A percentile compares a stretch with the other conserved stretches of the same genome.
Conservation (phyloP, 2,888 invertebrate species). For the Drosophila longiperda region DNA sequence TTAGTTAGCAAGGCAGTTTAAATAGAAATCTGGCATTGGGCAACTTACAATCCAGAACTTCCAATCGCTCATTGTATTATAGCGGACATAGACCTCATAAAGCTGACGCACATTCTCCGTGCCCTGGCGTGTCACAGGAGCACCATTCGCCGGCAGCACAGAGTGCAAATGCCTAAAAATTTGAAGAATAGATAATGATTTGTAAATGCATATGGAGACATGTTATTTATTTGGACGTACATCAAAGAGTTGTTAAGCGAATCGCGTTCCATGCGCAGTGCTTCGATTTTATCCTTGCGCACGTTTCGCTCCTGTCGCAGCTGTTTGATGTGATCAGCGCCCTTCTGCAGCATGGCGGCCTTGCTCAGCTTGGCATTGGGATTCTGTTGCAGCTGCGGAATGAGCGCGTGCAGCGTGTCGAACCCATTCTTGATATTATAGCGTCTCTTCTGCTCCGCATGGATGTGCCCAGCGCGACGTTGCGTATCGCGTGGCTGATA, state of each 20-base stretch:
- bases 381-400: conserved; percentile 95
- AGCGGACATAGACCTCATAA: conserved; percentile 95
- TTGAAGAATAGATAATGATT: too few species aligned
- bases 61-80: conserved; percentile 95
- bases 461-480: conserved; percentile 94
- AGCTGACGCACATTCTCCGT: conserved; percentile 96
- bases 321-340: conserved; percentile 97
- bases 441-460: conserved; percentile 97
- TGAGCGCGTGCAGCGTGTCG: conserved; percentile 95
- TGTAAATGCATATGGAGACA: neutral
- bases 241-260: conserved; percentile 95
- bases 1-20: neutral
- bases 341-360: conserved; percentile 98
- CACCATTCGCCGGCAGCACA: conserved; percentile 97
- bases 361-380: conserved; percentile 97
- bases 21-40: neutral
- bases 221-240: conserved; percentile 85
- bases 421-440: conserved; percentile 99
- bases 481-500: conserved; percentile 87
- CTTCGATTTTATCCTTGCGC: conserved; percentile 95
- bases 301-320: conserved; percentile 93
- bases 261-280: conserved; percentile 94
- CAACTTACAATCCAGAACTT: conserved; percentile 97
- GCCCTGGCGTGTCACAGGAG: conserved; percentile 95
- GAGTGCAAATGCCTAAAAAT: conserved; percentile 94